A percentile compares a stretch with the other conserved stretches of the same genome.
Evolutionary conservation across 2,888 invertebrate species (phyloP).

Genomic region (Aelia acuminata): DNA sequence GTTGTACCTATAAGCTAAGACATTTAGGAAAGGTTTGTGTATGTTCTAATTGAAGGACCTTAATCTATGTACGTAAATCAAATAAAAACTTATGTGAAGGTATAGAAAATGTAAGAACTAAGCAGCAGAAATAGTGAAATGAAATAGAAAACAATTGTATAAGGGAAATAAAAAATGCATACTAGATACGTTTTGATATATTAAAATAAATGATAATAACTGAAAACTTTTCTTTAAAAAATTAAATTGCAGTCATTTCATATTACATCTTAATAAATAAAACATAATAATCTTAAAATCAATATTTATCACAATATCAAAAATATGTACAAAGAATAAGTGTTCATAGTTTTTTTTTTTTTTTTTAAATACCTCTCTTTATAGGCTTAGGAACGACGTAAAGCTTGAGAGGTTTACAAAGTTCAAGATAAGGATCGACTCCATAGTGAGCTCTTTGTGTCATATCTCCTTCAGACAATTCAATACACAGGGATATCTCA

Average conservation of each 20-base stretch:
- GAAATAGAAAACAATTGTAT: background rate
- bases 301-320: background rate
- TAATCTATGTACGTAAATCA: background rate
- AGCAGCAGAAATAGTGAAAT: background rate
- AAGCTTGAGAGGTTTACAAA: conserved; percentile 89
- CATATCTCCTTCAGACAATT: conserved; percentile 76
- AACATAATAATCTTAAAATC: background rate
- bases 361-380: conserved; percentile 80
- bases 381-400: conserved; percentile 91
- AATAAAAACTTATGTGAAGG: background rate
- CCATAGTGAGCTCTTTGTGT: conserved; percentile 70
- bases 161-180: background rate
- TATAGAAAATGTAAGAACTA: background rate
- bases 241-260: background rate
- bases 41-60: too few relatives aligned
- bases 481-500: conserved; percentile 86
- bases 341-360: too few relatives aligned
- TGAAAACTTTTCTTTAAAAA: background rate
- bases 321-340: background rate
- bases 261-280: background rate
- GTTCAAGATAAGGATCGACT: conserved; percentile 77
- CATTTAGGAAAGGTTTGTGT: too few relatives aligned
- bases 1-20: too few relatives aligned
- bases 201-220: background rate
- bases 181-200: background rate